phyloP scores from a whole-genome alignment of 1,140 invertebrate genomes.

The Tribolium castaneum region DNA sequence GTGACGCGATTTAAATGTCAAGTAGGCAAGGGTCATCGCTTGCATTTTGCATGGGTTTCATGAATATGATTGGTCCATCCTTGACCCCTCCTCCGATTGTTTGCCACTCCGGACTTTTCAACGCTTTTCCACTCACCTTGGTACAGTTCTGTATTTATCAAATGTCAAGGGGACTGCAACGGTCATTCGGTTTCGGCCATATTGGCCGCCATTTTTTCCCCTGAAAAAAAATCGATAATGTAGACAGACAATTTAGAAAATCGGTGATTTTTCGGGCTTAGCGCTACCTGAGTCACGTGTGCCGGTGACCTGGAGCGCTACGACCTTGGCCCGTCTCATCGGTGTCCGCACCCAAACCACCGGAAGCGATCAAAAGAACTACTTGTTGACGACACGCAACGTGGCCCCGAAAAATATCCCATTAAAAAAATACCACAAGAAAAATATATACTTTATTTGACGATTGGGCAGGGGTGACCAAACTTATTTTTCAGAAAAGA shows the following conservation, averaged over 20 bases:
- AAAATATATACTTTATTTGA: too few relatives aligned
- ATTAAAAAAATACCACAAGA: not conserved
- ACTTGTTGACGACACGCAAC: not conserved
- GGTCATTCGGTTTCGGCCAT: not conserved
- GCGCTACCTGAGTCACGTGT: not conserved
- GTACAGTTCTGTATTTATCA: constrained; percentile 40
- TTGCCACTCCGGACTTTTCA: not conserved
- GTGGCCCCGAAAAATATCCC: not conserved
- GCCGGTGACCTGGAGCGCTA: not conserved
- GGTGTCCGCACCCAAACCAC: constrained; percentile 25
- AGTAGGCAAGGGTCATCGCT: too few relatives aligned
- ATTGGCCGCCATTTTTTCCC: too few relatives aligned
- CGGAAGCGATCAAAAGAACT: constrained; percentile 19
- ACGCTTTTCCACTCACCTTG: constrained; percentile 29
- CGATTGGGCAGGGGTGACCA: too few relatives aligned
- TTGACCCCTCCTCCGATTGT: not conserved
- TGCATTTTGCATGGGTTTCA: not conserved
- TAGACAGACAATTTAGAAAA: not conserved
- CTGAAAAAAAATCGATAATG: not conserved
- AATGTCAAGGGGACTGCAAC: constrained; percentile 35
- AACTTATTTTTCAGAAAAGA: too few relatives aligned
- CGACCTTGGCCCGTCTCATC: constrained; percentile 13
- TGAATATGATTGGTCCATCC: not conserved
- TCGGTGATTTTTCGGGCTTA: not conserved
- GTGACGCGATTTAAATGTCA: too few relatives aligned